Evolutionary conservation across 2,888 invertebrate species (phyloP).

Genomic region (Xestobium rufovillosum): DNA sequence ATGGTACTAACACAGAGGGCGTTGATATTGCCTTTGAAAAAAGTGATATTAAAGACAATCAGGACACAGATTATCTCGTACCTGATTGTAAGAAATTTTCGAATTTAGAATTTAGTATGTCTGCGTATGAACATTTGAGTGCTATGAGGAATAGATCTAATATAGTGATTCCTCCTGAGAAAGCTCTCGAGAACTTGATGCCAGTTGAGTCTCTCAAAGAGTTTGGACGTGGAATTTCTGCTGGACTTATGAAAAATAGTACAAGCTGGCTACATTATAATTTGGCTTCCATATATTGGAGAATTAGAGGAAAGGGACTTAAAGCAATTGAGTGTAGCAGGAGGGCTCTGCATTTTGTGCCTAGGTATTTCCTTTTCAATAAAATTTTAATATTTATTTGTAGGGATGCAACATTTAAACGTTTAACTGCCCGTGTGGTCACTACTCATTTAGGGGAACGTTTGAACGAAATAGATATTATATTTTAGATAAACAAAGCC

Average conservation of each 20-base stretch:
- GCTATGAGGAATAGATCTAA: constrained; percentile 47
- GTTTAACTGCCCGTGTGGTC: too few relatives aligned
- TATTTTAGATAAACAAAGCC: too few relatives aligned
- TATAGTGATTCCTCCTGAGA: constrained; percentile 47
- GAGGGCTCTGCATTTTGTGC: constrained; percentile 66
- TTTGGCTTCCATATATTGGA: constrained; percentile 73
- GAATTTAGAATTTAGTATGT: constrained; percentile 53
- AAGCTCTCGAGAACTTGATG: constrained; percentile 43
- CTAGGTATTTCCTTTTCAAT: too few relatives aligned
- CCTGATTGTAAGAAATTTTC: constrained; percentile 61
- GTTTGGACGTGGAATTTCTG: constrained; percentile 58
- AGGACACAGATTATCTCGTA: constrained; percentile 23
- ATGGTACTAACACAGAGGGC: constrained; percentile 45
- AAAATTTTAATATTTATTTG: too few relatives aligned
- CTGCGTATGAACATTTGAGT: constrained; percentile 58
- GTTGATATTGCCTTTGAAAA: constrained; percentile 15
- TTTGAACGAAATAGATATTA: too few relatives aligned
- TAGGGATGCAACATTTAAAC: too few relatives aligned
- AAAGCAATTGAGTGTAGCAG: constrained; percentile 74
- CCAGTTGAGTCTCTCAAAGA: constrained; percentile 40
- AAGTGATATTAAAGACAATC: constrained; percentile 19
- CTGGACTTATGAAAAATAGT: constrained; percentile 55
- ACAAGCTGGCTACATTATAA: constrained; percentile 76
- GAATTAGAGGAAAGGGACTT: constrained; percentile 64
- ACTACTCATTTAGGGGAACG: too few relatives aligned